Base-by-base conservation (phyloP, 2,888 invertebrate genomes). In the Amiota mariae region DNA sequence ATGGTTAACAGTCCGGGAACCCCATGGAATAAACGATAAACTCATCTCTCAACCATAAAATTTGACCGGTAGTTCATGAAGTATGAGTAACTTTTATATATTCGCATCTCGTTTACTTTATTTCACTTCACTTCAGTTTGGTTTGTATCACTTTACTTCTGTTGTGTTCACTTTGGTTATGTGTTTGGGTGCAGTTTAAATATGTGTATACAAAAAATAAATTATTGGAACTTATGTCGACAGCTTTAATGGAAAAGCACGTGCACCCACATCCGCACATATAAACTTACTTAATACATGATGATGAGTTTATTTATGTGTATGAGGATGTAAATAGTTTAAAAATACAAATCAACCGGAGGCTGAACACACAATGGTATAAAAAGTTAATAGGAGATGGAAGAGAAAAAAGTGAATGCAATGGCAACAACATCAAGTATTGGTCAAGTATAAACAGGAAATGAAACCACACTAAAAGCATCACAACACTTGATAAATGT, bases 381-480 rank as follows among this genome's bases (percentile, higher is more conserved):
- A 54, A 6, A 54, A 54, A 10, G 15, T 6, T 54, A 24, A 57
- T 24, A 10, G 51, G 11, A 1, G 24, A 8, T 59, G 18, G n/a
- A n/a, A n/a, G n/a, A n/a, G n/a, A n/a, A n/a, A 36, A 36, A 63
- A 11, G 24, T 46, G 46, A 36, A 15, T 59, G 24, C 20, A 13
- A 61, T 20, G 12, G 24, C 20, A 36, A 63, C 20, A 63, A 74
- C 71, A 82, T 77, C 76, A 78, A 84, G 81, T 78, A 81, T 76
- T 71, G 81, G 78, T 79, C 85, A 84, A 71, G 77, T 78, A 75
- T 73, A 80, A 82, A 80, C 76, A 75, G 76, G 74, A 77, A 73
- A 74, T 71, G 57, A 24, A n/a, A 24, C 51, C 51, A 68, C 67
- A 68, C 67, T 68, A 68, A 68, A 68, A 68, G 72, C 71, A 74